Evolutionary conservation across 1,140 invertebrate genomes (phyloP), one percentile per base, ranked within the genome.

Genomic region (Philopotamus ludificatus): DNA sequence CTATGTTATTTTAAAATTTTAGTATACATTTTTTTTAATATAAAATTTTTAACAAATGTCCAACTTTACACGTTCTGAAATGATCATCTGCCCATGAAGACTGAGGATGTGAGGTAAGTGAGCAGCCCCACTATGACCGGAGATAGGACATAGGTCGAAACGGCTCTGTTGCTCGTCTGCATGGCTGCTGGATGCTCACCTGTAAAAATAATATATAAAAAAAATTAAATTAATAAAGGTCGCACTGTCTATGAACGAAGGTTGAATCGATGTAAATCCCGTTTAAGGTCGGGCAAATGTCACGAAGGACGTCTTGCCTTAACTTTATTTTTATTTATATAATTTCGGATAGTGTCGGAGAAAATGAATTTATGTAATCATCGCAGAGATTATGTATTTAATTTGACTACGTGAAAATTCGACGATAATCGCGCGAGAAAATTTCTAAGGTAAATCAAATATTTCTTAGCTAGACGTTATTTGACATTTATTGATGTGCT

Each of bases 171-270:
- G 71, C 85, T 86, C 8, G 87, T 89, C 74, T 90, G 87, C 87
- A 90, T 90, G 44, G 88, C 88, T 15, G 88, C 88, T 50, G 87
- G 88, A 77, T 89, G 87, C 74, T 90, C 88, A 54, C 87, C 88
- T 90, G 77, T 68, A 74, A 76, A 71, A 63, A 53, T 63, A 63
- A n/a, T 16, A 47, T 47, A 18, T 4, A 57, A 57, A 16, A 57
- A 34, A 20, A 57, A 39, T 26, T 57, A 57, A 3, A 57, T 41
- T 54, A 28, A n/a, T 12, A 34, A 57, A 41, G 16, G 23, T 21
- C 7, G 23, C 16, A 51, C 12, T 23, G 23, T 16, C 21, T 54
- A 26, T 54, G n/a, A 28, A 10, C 34, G 15, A 3, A 54, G 10
- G 15, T 54, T 34, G 28, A 34, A n/a, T n/a, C n/a, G n/a, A n/a